Evolutionary conservation across 2,797 vertebrate genomes (phyloP).

Genomic region (Stomatorhinus walkeri): DNA sequence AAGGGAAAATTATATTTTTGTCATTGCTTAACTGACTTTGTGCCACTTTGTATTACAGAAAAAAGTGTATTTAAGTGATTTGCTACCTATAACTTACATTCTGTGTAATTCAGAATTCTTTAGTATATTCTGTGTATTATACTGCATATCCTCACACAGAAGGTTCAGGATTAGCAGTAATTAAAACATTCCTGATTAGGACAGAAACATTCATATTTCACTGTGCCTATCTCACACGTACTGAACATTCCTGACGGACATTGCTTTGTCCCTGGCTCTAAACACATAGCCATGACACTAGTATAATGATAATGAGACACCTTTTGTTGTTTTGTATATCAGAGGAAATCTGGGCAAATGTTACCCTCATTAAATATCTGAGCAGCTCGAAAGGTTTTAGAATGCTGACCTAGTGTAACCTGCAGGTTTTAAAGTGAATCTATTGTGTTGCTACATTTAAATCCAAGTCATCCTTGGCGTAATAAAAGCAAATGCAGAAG

Average conservation of each 20-base stretch:
- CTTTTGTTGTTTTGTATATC: neutral
- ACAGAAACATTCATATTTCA: neutral
- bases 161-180: neutral
- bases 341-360: slow-evolving; percentile 7
- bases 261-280: neutral
- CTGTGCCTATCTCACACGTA: neutral
- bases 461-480: slow-evolving; percentile 11
- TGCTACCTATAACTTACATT: neutral
- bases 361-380: neutral
- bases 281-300: neutral
- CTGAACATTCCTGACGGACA: neutral
- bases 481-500: neutral
- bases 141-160: neutral
- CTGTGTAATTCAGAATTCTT: neutral
- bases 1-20: slow-evolving; percentile 1
- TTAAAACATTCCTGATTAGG: neutral
- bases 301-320: neutral
- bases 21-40: neutral
- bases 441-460: slow-evolving; percentile 16
- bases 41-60: slow-evolving; percentile 3
- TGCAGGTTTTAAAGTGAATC: slow-evolving; percentile 12
- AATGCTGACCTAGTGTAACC: slow-evolving; percentile 4
- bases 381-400: neutral
- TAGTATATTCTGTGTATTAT: neutral
- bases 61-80: neutral